Evolutionary conservation across 2,797 vertebrate genomes (phyloP), one percentile per base, ranked within the genome.

Genomic region (Poeciliopsis paucimaculata): DNA sequence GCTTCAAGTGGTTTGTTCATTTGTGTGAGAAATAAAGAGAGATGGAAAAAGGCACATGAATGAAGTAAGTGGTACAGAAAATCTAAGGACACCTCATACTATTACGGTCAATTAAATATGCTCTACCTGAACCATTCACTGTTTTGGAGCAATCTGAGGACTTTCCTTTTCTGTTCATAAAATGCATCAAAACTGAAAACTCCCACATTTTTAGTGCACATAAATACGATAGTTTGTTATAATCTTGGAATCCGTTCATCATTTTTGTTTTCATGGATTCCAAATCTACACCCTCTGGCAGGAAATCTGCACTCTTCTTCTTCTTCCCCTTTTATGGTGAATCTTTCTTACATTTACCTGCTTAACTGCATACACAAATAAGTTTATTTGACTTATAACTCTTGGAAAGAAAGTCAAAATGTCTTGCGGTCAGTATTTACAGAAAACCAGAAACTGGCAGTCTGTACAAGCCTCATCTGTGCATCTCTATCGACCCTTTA

Each of bases 1-100:
- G 78, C 76, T 86, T 71, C 66, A 83, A 85, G 86, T 64, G 74
- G 55, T 84, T 73, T 84, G 81, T 80, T 80, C 83, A 62, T 78
- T 39, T 79, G 76, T 74, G 60, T 70, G 73, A 71, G 9, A 77
- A 82, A 86, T 39, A 47, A 41, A 72, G 4, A 46, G 57, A 55
- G 15, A 55, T 34, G 34, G 39, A 83, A 46, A 28, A 36, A 23
- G 73, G 47, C 64, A 36, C 34, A 83, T 18, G 62, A 81, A 62
- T 75, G 16, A 76, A 87, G 86, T 11, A 77, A 41, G 82, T 84
- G 82, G 84, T 76, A 62, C 26, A 31, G 66, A 78, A 77, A 26
- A 77, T 81, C 76, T 75, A 79, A 81, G 72, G 77, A 64, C 60
- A 76, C 31, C 20, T 68, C 85, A 77, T 6, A 18, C 16, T 55